Evolutionary conservation across 2,113 vertebrate species (phyloP).

Genomic region (Nesospiza acunhae): DNA sequence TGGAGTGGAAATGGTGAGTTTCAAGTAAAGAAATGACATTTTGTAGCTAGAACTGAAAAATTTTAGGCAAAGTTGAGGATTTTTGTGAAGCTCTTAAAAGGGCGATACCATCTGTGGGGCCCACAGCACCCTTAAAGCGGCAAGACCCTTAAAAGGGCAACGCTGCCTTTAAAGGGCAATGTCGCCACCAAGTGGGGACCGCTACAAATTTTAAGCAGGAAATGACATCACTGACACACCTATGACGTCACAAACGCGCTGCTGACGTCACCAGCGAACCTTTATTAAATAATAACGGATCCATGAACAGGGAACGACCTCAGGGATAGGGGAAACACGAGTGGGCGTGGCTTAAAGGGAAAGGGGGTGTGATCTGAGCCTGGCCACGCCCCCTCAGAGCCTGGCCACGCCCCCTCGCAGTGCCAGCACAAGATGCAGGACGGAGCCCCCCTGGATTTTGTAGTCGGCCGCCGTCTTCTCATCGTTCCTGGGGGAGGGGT

Average conservation of each 20-base stretch:
- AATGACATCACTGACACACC: accelerated
- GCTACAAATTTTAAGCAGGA: accelerated
- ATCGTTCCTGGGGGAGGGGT: background rate
- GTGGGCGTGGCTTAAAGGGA: background rate
- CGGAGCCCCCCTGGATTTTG: background rate
- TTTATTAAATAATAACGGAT: background rate
- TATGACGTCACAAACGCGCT: background rate
- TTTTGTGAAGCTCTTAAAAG: background rate
- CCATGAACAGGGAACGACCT: accelerated
- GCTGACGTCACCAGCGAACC: background rate
- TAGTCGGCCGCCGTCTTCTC: background rate
- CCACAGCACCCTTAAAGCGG: accelerated
- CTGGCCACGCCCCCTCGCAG: background rate
- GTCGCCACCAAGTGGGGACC: accelerated
- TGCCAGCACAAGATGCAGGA: background rate
- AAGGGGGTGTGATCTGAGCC: accelerated
- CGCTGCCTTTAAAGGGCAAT: background rate
- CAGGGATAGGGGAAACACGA: background rate
- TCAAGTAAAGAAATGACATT: background rate
- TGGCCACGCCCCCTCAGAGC: background rate
- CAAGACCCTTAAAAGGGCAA: background rate
- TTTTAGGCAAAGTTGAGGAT: background rate
- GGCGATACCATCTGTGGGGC: accelerated
- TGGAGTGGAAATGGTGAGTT: too few species aligned
- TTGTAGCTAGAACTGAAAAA: background rate